These are phyloP conservation scores for Brevimyrus niger DNA, from an alignment of 2,113 vertebrate species.

Conservation along the genomic window DNA sequence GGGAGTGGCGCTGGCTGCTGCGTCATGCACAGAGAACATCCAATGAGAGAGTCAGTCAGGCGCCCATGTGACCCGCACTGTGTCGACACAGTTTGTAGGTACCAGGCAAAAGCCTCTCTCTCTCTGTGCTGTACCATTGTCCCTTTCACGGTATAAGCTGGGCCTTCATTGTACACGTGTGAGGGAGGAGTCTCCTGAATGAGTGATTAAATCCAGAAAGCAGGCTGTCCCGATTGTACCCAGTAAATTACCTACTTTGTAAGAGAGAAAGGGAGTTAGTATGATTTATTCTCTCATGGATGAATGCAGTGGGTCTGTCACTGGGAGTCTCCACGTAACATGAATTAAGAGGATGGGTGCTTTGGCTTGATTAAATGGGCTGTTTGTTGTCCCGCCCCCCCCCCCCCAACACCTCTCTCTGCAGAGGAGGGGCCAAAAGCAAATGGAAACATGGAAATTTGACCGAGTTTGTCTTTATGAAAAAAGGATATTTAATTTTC, in stretches of 20 bases:
- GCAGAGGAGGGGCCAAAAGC: neutral
- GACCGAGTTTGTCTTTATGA: conserved; percentile 4
- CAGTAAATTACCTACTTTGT: conserved; percentile 5
- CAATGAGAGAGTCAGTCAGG: neutral
- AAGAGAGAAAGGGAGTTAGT: conserved; percentile 11
- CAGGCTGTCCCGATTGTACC: neutral
- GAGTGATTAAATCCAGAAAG: neutral
- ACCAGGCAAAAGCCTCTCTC: neutral
- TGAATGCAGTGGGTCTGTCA: neutral
- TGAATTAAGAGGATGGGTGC: conserved; percentile 12
- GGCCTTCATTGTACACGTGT: neutral
- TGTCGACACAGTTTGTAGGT: neutral
- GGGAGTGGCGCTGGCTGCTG: neutral
- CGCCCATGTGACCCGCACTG: neutral
- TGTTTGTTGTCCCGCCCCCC: neutral
- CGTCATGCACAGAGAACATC: neutral
- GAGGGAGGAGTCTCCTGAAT: neutral
- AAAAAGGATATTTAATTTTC: conserved; percentile 7
- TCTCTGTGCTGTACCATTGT: neutral
- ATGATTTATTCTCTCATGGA: neutral
- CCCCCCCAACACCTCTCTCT: conserved; percentile 20
- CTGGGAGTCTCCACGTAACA: neutral
- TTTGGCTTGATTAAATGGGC: conserved; percentile 11
- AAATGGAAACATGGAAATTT: neutral
- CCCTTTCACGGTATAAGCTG: neutral